Evolutionary conservation across 92 coral and sea anemone genomes (phyloP).

Genomic region (Palythoa heliodiscus): DNA sequence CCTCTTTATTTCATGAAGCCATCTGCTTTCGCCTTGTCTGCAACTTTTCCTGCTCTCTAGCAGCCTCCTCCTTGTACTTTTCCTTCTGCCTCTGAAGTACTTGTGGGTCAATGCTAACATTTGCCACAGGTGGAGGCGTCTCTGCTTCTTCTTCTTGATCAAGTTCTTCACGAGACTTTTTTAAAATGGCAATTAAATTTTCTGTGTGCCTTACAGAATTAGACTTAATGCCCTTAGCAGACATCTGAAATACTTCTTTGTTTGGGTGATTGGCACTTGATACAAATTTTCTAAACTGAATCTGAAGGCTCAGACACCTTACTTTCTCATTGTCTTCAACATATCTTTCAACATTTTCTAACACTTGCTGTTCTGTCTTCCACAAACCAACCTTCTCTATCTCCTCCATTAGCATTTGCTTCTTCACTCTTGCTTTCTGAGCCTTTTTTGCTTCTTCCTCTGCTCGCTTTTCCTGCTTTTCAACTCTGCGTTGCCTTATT

Average conservation of each 20-base stretch:
- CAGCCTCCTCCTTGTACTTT: slow-evolving; percentile 10
- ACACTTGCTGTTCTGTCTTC: slow-evolving; percentile 32
- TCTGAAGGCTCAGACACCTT: slow-evolving; percentile 37
- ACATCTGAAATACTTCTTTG: slow-evolving; percentile 16
- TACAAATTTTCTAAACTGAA: slow-evolving; percentile 35
- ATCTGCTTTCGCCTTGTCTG: slow-evolving; percentile 13
- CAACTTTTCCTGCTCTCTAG: neutral
- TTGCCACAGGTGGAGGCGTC: neutral
- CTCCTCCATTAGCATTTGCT: slow-evolving; percentile 36
- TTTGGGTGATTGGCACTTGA: slow-evolving; percentile 34
- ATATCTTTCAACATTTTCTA: neutral
- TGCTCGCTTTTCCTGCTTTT: neutral
- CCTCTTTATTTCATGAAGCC: neutral
- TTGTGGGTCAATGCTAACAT: neutral
- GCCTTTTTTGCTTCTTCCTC: slow-evolving; percentile 17
- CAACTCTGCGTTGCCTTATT: slow-evolving; percentile 2
- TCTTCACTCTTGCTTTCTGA: slow-evolving; percentile 31
- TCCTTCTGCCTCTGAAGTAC: neutral
- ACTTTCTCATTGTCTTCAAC: slow-evolving; percentile 8
- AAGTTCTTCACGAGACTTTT: neutral
- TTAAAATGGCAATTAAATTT: slow-evolving; percentile 18
- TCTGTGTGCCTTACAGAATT: neutral
- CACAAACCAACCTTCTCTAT: slow-evolving; percentile 39
- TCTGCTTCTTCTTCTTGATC: neutral
- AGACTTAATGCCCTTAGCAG: slow-evolving; percentile 21